Conservation (phyloP, 2,113 vertebrate genomes). For the Perca fluviatilis region DNA sequence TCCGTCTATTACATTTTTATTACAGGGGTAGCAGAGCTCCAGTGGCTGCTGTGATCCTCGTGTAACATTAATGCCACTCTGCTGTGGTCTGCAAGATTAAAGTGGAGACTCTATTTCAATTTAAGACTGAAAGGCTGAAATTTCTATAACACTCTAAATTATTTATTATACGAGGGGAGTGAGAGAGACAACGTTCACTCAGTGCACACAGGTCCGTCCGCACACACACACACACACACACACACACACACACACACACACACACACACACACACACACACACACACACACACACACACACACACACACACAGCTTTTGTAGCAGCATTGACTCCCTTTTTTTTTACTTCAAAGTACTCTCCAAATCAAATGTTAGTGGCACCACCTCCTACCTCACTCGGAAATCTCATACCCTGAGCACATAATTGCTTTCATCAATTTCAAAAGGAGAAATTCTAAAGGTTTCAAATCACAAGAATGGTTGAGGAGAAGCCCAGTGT, state of each 20-base stretch:
- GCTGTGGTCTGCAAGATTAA: constrained; percentile 50
- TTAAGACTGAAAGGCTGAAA: constrained; percentile 39
- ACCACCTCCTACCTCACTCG: constrained; percentile 18
- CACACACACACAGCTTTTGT: background rate
- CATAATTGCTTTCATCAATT: constrained; percentile 46
- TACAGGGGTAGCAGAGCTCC: background rate
- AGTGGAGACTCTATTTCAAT: constrained; percentile 56
- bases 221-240: background rate
- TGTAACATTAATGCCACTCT: constrained; percentile 45
- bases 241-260: too few species aligned
- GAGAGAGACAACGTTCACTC: constrained; percentile 1
- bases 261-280: too few species aligned
- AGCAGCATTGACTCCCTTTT: background rate
- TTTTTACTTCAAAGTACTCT: constrained; percentile 39
- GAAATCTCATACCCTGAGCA: constrained; percentile 2
- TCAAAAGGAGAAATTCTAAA: constrained; percentile 44
- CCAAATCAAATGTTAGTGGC: constrained; percentile 50
- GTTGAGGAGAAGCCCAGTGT: constrained; percentile 1
- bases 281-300: constrained; percentile 12
- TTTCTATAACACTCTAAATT: constrained; percentile 51
- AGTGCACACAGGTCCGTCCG: background rate
- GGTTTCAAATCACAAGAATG: constrained; percentile 36
- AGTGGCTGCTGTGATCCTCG: constrained; percentile 57
- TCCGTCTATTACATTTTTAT: constrained; percentile 28
- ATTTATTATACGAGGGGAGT: constrained; percentile 32